A percentile compares a stretch with the other conserved stretches of the same genome.
These are phyloP conservation scores for Verasper variegatus DNA, from an alignment of 2,113 vertebrate species.

Conservation along the genomic window DNA sequence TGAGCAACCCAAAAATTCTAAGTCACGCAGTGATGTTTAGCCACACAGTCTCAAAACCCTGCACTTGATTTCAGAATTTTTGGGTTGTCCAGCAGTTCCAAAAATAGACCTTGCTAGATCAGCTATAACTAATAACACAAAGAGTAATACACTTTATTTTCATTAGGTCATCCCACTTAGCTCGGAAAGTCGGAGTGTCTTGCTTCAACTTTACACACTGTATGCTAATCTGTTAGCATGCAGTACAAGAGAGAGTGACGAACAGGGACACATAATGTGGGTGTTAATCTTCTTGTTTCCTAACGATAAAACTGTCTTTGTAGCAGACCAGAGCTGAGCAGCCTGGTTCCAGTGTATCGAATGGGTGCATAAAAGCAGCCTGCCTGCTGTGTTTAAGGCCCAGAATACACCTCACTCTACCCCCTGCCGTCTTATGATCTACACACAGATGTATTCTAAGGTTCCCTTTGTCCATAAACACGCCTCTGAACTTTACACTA, in stretches of 20 bases:
- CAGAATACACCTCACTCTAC: conserved; percentile 89
- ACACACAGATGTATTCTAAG: conserved; percentile 60
- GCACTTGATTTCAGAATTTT: too few relatives aligned
- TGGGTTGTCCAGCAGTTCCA: background rate
- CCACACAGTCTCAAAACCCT: too few relatives aligned
- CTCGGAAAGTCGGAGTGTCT: background rate
- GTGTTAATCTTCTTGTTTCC: conserved; percentile 16
- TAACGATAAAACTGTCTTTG: conserved; percentile 9
- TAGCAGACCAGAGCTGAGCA: conserved; percentile 86
- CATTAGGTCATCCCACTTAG: background rate
- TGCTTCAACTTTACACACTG: background rate
- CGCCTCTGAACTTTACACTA: background rate
- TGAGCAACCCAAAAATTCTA: too few relatives aligned
- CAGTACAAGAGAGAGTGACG: too few relatives aligned
- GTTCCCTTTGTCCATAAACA: background rate
- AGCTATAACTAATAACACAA: conserved; percentile 9
- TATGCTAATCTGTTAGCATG: too few relatives aligned
- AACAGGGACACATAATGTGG: background rate
- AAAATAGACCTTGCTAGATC: background rate
- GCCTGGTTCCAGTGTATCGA: conserved; percentile 80
- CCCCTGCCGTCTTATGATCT: conserved; percentile 85
- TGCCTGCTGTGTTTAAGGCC: conserved; percentile 87
- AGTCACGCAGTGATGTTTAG: too few relatives aligned
- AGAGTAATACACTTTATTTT: background rate
- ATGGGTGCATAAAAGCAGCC: conserved; percentile 87